These are phyloP conservation scores for Trachymyrmex cornetzi DNA, from an alignment of 1,140 invertebrate species.

Conservation along the genomic window DNA sequence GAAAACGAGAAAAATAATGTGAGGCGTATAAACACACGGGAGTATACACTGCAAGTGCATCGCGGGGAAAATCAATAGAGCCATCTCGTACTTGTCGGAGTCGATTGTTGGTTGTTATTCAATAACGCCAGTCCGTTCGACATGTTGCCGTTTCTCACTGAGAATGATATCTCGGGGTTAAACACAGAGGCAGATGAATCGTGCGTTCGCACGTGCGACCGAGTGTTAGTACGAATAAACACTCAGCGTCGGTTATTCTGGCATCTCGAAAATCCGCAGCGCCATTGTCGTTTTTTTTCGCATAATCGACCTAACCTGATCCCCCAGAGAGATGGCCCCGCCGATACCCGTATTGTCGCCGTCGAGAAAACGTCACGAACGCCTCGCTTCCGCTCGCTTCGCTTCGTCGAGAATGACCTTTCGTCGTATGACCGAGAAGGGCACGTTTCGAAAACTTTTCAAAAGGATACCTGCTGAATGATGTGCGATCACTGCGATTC, in stretches of 20 bases:
- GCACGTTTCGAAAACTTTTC: not conserved
- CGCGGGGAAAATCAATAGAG: conserved; percentile 54
- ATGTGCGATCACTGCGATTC: too few species aligned
- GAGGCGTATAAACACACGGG: not conserved
- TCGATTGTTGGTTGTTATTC: conserved; percentile 60
- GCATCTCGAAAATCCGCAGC: conserved; percentile 61
- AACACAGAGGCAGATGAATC: too few species aligned
- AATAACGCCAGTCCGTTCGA: conserved; percentile 72
- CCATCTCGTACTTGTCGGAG: conserved; percentile 66
- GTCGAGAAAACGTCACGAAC: not conserved
- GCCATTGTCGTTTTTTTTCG: conserved; percentile 61
- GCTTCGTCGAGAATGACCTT: not conserved
- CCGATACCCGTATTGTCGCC: not conserved
- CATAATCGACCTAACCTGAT: conserved; percentile 64
- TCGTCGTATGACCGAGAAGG: not conserved
- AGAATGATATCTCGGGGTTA: too few species aligned
- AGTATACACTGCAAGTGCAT: not conserved
- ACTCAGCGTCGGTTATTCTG: conserved; percentile 58
- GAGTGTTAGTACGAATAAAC: not conserved
- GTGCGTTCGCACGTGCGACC: not conserved
- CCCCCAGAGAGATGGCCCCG: not conserved
- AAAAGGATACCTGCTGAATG: too few species aligned
- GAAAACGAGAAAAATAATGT: conserved; percentile 13
- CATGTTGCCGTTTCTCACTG: conserved; percentile 56
- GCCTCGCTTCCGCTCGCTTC: too few species aligned